A percentile compares a stretch with the other conserved stretches of the same genome.
Evolutionary conservation across 2,113 vertebrate species (phyloP).

Genomic region (Anthoscopus minutus): DNA sequence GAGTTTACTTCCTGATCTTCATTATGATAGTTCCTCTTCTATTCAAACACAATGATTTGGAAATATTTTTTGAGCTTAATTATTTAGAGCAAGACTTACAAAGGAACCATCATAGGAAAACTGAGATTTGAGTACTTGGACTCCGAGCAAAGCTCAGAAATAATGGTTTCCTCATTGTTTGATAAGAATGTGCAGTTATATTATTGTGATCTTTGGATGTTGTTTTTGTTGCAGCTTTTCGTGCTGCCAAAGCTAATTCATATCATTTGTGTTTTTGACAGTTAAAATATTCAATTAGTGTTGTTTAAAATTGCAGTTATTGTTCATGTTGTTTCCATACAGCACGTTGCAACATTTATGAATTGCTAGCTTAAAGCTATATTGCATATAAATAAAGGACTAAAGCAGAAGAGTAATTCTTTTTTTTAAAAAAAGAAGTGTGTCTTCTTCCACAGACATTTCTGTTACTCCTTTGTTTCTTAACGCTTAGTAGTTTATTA

Average conservation of each 20-base stretch:
- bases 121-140: background rate
- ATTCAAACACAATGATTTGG: background rate
- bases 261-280: background rate
- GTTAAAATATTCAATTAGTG: background rate
- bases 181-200: background rate
- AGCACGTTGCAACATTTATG: background rate
- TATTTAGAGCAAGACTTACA: background rate
- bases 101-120: background rate
- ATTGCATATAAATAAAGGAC: background rate
- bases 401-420: background rate
- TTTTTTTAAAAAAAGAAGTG: background rate
- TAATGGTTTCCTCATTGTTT: background rate
- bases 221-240: background rate
- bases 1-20: background rate
- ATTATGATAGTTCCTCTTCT: background rate
- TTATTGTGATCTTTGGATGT: background rate
- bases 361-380: background rate
- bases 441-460: background rate
- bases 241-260: background rate
- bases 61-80: background rate
- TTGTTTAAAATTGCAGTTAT: background rate
- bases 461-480: background rate
- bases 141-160: background rate
- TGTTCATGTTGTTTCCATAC: background rate
- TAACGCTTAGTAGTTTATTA: background rate